A percentile compares a stretch with the other conserved stretches of the same genome.
Conservation (phyloP, 1,140 invertebrate species). For the Drosophila seguyi region DNA sequence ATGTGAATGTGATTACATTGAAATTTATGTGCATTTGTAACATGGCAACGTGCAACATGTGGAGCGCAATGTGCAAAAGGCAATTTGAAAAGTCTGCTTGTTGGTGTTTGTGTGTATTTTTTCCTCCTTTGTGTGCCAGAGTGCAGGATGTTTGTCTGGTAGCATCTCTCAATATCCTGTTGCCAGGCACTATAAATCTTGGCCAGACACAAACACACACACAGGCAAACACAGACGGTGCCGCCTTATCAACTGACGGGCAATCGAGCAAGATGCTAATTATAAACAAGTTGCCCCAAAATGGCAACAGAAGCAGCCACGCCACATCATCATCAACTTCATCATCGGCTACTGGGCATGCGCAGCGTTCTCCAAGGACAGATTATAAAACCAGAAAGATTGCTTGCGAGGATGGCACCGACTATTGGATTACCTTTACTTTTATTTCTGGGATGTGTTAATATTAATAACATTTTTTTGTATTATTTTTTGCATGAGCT, state of each 20-base stretch:
- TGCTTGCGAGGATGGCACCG: background rate
- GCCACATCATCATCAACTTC: constrained; percentile 34
- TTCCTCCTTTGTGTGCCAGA: constrained; percentile 16
- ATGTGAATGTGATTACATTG: constrained; percentile 80
- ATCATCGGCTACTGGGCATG: constrained; percentile 72
- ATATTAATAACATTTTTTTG: background rate
- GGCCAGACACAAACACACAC: constrained; percentile 24
- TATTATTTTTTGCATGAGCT: background rate
- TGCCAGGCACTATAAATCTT: constrained; percentile 74
- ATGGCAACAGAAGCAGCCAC: constrained; percentile 34
- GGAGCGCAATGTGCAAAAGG: constrained; percentile 45
- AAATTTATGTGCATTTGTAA: constrained; percentile 84
- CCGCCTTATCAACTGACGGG: constrained; percentile 64
- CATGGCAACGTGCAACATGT: constrained; percentile 73
- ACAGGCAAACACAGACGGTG: constrained; percentile 3
- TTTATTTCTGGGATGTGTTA: too few relatives aligned
- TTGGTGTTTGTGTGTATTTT: constrained; percentile 15
- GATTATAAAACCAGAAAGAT: constrained; percentile 33
- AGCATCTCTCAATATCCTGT: constrained; percentile 80
- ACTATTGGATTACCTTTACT: background rate
- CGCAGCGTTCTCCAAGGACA: constrained; percentile 46
- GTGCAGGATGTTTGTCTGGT: constrained; percentile 71
- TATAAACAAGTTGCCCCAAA: constrained; percentile 74
- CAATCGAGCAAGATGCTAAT: constrained; percentile 80
- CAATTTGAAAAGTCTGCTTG: constrained; percentile 32